phyloP scores from a whole-genome alignment of 2,113 vertebrate genomes.

The Rhinichthys klamathensis region DNA sequence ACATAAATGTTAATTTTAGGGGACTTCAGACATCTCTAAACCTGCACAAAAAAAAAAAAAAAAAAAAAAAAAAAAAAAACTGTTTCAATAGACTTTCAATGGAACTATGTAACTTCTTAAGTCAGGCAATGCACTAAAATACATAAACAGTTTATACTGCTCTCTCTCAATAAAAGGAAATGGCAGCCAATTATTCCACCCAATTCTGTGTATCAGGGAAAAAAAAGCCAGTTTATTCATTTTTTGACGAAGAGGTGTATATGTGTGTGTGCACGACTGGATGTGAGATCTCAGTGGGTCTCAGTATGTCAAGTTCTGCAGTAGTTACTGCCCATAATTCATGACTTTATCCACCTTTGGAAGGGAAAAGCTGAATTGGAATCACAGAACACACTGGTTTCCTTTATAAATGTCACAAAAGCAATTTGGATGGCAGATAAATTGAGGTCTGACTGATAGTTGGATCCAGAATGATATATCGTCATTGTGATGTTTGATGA shows the following conservation, averaged over 20 bases:
- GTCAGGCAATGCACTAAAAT: constrained; percentile 23
- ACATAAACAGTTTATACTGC: constrained; percentile 27
- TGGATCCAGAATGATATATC: constrained; percentile 1
- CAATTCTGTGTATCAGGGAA: background rate
- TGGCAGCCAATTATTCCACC: constrained; percentile 18
- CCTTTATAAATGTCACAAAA: constrained; percentile 19
- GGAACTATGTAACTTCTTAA: background rate
- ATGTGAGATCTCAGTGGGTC: constrained; percentile 18
- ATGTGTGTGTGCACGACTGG: background rate
- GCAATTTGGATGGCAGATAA: background rate
- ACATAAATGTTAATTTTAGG: background rate
- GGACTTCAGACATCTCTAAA: background rate
- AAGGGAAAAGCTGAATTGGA: constrained; percentile 6
- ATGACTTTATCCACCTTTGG: constrained; percentile 11
- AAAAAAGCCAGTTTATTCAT: too few relatives aligned
- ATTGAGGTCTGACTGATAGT: background rate
- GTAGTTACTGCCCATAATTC: background rate
- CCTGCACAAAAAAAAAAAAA: too few relatives aligned
- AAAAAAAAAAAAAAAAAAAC: too few relatives aligned
- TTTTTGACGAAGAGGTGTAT: background rate
- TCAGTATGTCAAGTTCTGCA: background rate
- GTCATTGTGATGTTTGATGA: constrained; percentile 35
- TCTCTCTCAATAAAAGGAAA: constrained; percentile 38
- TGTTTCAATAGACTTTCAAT: background rate
- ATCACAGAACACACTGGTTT: background rate